Evolutionary conservation across 2,888 invertebrate genomes (phyloP), one percentile per base, ranked within the genome.

Genomic region (Tenthredo notha): DNA sequence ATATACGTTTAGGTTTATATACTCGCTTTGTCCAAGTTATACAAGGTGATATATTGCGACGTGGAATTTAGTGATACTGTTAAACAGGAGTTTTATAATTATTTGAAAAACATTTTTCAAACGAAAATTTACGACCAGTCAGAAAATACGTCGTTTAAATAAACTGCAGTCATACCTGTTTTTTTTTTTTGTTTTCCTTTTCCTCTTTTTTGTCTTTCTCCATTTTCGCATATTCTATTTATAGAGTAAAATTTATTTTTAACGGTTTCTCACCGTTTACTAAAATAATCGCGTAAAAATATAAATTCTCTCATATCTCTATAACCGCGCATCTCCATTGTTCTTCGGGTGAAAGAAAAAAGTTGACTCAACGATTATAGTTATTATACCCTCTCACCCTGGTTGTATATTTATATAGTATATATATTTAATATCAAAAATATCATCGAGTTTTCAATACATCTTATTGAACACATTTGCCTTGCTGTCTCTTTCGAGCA

Each of bases 401-500:
- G 29, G 18, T 18, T 67, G 1, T 33, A 67, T 67, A 67, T 33
- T 18, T 67, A 18, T 67, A 18, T 15, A 33, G 37, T 37, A 37
- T 21, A 37, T 21, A 74, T 40, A 15, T 47, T 47, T 74, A 43
- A 9, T 74, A n/a, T n/a, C 54, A 29, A n/a, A 21, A 21, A 65
- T 29, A 37, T 61, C 40, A 37, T 37, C 18, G 25, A 65, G n/a
- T 61, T 61, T 50, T 61, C 61, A 37, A 80, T 65, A 80, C 40
- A 80, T 58, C 43, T 43, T 58, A 80, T 80, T 80, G 65, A 80
- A 61, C 37, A 21, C 15, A 50, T 61, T 58, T 40, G 25, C 58
- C 37, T 7, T n/a, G 80, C 61, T 40, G 80, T 61, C 61, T 61
- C 65, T 40, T 37, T 47, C 67, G 83, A 70, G 83, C 47, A 83